Evolutionary conservation across 2,113 vertebrate species (phyloP).

Genomic region (Urocitellus parryii): DNA sequence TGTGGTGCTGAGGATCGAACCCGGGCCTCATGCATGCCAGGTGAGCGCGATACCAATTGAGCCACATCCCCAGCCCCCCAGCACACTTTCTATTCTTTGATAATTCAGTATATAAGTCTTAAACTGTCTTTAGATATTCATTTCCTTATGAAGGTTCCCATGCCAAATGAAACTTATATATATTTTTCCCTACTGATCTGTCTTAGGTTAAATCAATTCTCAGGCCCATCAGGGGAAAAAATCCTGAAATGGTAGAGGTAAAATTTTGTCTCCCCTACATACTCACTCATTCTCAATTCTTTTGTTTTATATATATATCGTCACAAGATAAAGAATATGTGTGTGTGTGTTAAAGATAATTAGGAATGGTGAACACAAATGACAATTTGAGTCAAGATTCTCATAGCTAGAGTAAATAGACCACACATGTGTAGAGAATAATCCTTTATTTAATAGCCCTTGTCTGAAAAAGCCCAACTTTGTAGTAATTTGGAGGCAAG

Average conservation of each 20-base stretch:
- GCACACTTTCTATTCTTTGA: background rate
- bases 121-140: background rate
- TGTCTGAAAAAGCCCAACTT: background rate
- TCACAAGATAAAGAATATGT: too few species aligned
- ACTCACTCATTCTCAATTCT: too few species aligned
- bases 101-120: background rate
- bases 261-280: too few species aligned
- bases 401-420: background rate
- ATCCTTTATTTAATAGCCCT: background rate
- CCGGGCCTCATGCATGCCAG: too few species aligned
- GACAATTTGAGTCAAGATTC: background rate
- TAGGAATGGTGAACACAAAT: conserved; percentile 1
- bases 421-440: background rate
- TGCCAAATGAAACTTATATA: background rate
- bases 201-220: background rate
- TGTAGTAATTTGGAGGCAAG: background rate
- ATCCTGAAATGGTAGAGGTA: too few species aligned
- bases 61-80: too few species aligned
- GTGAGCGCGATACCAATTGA: too few species aligned
- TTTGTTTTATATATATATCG: too few species aligned
- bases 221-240: background rate
- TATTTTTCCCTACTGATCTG: background rate
- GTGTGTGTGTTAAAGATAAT: background rate
- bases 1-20: too few species aligned
- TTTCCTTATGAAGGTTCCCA: background rate